These are phyloP conservation scores for Drosophila quinaria DNA, from an alignment of 2,888 invertebrate genomes.

Conservation along the genomic window DNA sequence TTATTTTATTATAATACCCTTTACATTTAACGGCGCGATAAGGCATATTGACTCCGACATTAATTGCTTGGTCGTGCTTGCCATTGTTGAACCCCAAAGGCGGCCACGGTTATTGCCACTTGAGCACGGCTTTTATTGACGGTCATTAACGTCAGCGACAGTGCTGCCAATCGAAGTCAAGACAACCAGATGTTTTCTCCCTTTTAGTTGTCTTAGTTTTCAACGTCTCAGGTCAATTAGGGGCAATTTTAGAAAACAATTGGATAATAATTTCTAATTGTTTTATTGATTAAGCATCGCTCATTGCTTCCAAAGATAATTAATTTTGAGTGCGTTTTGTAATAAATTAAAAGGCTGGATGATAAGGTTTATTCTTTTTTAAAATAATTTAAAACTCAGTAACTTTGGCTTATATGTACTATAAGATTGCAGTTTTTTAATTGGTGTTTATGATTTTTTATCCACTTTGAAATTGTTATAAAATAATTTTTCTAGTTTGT, in stretches of 20 bases:
- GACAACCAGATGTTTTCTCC: neutral
- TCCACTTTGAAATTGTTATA: no score
- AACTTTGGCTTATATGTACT: no score
- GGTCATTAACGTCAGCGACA: constrained; percentile 75
- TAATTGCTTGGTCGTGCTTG: constrained; percentile 65
- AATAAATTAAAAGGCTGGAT: neutral
- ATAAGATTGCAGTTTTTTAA: no score
- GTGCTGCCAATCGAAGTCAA: constrained; percentile 27
- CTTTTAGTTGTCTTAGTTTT: constrained; percentile 20
- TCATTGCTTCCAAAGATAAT: neutral
- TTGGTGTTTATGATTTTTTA: no score
- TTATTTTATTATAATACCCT: constrained; percentile 81
- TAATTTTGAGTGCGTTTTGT: neutral
- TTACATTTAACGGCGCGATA: constrained; percentile 78
- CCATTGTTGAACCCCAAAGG: constrained; percentile 45
- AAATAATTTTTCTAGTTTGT: neutral
- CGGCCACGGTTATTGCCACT: constrained; percentile 63
- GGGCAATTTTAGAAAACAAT: constrained; percentile 5
- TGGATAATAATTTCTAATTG: constrained; percentile 16
- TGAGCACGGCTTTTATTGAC: constrained; percentile 78
- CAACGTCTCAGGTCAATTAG: constrained; percentile 21
- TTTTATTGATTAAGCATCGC: neutral
- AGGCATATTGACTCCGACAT: constrained; percentile 80
- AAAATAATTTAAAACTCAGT: no score
- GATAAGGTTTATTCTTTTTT: no score